A percentile compares a stretch with the other conserved stretches of the same genome.
Evolutionary conservation across 2,888 invertebrate species (phyloP).

Genomic region (Sphaerophoria taeniata): DNA sequence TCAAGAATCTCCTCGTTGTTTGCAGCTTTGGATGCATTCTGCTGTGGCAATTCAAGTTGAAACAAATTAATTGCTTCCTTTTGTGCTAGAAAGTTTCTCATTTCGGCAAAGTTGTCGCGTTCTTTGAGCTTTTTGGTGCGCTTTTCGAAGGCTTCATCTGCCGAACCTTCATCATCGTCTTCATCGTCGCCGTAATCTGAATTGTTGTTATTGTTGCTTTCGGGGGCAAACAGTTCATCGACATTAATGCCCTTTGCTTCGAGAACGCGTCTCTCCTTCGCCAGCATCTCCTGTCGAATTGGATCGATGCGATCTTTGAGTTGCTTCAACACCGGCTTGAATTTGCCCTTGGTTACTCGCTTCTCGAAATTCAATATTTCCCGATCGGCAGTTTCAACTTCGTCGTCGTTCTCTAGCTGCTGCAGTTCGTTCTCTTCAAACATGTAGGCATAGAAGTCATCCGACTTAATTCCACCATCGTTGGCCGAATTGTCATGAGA

Average conservation of each 20-base stretch:
- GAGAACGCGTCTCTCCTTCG: constrained; percentile 81
- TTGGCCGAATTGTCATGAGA: constrained; percentile 76
- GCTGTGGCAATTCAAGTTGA: constrained; percentile 59
- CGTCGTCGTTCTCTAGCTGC: constrained; percentile 75
- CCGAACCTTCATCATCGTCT: constrained; percentile 77
- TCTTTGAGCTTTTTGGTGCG: constrained; percentile 79
- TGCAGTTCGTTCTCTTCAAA: constrained; percentile 79
- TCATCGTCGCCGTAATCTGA: constrained; percentile 12
- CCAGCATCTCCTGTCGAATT: constrained; percentile 81
- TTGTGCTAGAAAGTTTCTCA: constrained; percentile 81
- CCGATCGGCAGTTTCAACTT: constrained; percentile 76
- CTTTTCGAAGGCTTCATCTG: constrained; percentile 77
- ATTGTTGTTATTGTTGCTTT: constrained; percentile 12
- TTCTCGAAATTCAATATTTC: constrained; percentile 81
- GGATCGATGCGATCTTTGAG: constrained; percentile 82
- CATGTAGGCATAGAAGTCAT: constrained; percentile 82
- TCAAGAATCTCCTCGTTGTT: constrained; percentile 65
- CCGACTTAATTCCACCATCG: constrained; percentile 78
- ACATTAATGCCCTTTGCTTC: constrained; percentile 82
- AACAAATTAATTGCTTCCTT: constrained; percentile 82
- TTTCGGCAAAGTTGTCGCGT: constrained; percentile 81
- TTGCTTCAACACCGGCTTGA: constrained; percentile 81
- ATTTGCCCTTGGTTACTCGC: constrained; percentile 81
- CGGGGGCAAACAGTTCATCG: constrained; percentile 78
- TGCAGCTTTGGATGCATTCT: constrained; percentile 19